Conservation (phyloP, 2,888 invertebrate genomes). For the Ypsolopha sequella region DNA sequence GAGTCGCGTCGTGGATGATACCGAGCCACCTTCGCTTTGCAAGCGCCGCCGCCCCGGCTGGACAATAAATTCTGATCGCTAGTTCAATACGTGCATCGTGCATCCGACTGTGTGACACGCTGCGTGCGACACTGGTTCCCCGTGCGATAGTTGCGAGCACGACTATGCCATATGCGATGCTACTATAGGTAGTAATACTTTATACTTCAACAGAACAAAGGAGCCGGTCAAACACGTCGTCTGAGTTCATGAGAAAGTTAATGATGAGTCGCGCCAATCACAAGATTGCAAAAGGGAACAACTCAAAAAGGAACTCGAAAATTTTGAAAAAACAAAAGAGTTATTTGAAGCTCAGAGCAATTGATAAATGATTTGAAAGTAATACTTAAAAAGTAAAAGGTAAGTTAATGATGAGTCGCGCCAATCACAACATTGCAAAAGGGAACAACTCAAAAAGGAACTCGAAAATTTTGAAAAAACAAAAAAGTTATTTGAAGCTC, state of each 20-base stretch:
- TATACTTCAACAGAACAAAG: background rate
- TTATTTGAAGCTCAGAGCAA: too few species aligned
- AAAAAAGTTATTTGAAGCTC: background rate
- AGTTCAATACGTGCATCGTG: background rate
- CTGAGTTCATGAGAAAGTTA: too few species aligned
- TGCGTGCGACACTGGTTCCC: background rate
- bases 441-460: background rate
- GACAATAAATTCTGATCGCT: constrained; percentile 2
- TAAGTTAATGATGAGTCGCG: too few species aligned
- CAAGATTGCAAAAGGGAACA: background rate
- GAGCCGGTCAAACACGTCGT: too few species aligned
- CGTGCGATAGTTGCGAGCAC: background rate
- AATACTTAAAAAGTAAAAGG: too few species aligned
- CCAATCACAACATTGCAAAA: background rate
- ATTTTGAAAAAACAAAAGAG: background rate
- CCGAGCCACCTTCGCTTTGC: constrained; percentile 12
- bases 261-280: too few species aligned
- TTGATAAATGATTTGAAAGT: too few species aligned
- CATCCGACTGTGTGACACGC: background rate
- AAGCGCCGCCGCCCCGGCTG: background rate
- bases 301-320: background rate
- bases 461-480: background rate
- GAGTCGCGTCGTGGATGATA: constrained; percentile 52
- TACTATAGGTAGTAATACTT: background rate
- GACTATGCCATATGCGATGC: background rate